phyloP scores from a whole-genome alignment of 92 coral and sea anemone species.

The Parazoanthus atlanticus region DNA sequence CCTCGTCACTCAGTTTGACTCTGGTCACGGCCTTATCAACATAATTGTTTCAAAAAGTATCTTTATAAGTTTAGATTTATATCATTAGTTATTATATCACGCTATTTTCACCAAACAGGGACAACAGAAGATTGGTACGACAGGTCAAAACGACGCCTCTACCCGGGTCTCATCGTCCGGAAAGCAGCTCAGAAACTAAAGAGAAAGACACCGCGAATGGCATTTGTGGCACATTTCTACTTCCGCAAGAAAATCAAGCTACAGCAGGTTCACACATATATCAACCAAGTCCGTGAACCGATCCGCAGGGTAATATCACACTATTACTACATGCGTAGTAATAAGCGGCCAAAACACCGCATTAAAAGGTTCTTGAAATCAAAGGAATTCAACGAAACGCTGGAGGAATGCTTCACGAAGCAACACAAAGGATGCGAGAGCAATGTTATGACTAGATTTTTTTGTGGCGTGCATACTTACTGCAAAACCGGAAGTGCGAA shows the following conservation, averaged over 20 bases:
- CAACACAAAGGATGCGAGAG: conserved; percentile 88
- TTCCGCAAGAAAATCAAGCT: conserved; percentile 70
- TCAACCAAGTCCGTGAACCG: conserved; percentile 92
- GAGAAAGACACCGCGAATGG: conserved; percentile 58
- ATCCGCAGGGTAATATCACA: conserved; percentile 91
- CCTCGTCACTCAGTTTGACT: no score
- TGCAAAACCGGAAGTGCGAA: conserved; percentile 72
- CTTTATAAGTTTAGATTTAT: no score
- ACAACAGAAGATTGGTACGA: conserved; percentile 97
- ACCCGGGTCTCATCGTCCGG: conserved; percentile 70
- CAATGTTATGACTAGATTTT: conserved; percentile 89
- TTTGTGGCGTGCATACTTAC: conserved; percentile 83
- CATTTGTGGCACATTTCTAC: conserved; percentile 90
- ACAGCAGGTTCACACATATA: conserved; percentile 79
- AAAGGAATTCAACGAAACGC: conserved; percentile 72
- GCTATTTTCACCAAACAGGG: conserved; percentile 39
- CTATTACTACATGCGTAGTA: conserved; percentile 78
- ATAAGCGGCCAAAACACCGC: conserved; percentile 68
- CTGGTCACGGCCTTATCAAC: no score
- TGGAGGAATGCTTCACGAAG: conserved; percentile 69
- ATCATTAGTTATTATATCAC: no score
- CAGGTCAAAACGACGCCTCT: conserved; percentile 56
- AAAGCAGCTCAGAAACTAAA: conserved; percentile 59
- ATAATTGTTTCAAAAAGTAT: no score
- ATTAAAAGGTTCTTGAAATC: conserved; percentile 63